Percentiles rank a stretch among this genome's conserved stretches.
Evolutionary conservation across 2,797 vertebrate species (phyloP).

Genomic region (Coendou prehensilis): DNA sequence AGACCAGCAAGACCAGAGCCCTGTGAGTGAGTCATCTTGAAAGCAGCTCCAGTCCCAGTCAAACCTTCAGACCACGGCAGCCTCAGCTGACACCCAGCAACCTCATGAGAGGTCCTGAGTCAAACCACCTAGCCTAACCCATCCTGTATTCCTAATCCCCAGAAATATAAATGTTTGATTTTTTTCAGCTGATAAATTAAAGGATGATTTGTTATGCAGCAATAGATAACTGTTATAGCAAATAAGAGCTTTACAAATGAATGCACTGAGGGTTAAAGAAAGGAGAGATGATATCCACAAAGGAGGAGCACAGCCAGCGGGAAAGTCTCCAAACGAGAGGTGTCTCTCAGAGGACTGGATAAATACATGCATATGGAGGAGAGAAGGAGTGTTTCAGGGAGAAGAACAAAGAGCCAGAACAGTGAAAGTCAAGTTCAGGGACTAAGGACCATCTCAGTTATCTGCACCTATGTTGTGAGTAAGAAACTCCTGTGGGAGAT

Average conservation of each 20-base stretch:
- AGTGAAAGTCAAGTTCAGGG: background rate
- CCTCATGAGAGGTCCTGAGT: background rate
- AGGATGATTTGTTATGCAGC: background rate
- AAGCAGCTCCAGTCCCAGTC: background rate
- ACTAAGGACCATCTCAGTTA: background rate
- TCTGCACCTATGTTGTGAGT: background rate
- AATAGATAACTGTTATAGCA: background rate
- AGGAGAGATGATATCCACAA: background rate
- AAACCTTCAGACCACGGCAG: background rate
- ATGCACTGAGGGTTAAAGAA: background rate
- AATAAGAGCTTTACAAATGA: background rate
- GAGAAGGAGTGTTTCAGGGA: background rate
- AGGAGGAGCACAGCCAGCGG: too few relatives aligned
- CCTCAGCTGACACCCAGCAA: background rate
- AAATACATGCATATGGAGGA: background rate
- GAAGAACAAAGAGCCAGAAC: background rate
- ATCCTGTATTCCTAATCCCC: background rate
- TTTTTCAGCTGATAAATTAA: background rate
- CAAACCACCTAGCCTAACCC: background rate
- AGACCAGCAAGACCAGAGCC: background rate
- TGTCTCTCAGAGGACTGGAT: background rate
- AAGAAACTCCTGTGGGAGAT: background rate
- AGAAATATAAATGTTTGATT: background rate
- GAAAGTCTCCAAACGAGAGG: background rate
- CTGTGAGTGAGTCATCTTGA: background rate